Conservation (phyloP, 1,140 invertebrate species). For the Oryzaephilus surinamensis region DNA sequence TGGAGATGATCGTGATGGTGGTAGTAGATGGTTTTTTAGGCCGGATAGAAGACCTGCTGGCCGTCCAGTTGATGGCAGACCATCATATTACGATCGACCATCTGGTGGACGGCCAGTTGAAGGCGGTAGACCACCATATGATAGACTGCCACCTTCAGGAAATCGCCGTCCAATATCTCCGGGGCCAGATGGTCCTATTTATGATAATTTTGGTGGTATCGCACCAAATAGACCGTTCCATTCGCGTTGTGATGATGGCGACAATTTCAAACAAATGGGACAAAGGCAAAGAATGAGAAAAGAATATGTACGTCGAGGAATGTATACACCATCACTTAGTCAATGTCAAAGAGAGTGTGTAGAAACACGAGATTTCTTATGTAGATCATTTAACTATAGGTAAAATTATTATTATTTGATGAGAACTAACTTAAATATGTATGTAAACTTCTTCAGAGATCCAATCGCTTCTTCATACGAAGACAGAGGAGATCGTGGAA, state of each 20-base stretch:
- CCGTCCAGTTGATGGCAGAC: conserved; percentile 7
- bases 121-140: conserved; percentile 13
- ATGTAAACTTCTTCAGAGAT: too few relatives aligned
- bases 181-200: conserved; percentile 34
- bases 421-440: too few relatives aligned
- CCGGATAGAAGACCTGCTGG: conserved; percentile 26
- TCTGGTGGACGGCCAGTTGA: conserved; percentile 25
- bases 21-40: conserved; percentile 26
- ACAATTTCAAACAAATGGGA: conserved; percentile 70
- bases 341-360: conserved; percentile 75
- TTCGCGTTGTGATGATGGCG: conserved; percentile 62
- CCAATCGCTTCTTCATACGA: too few relatives aligned
- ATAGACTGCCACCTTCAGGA: conserved; percentile 28
- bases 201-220: conserved; percentile 23
- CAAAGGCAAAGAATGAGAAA: conserved; percentile 62
- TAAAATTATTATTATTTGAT: conserved; percentile 25
- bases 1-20: conserved; percentile 28
- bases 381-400: conserved; percentile 78
- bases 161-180: conserved; percentile 29
- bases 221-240: conserved; percentile 29
- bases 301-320: conserved; percentile 64
- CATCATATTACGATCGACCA: conserved; percentile 22
- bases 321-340: conserved; percentile 57
- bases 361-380: conserved; percentile 74
- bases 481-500: conserved; percentile 49